phyloP scores from a whole-genome alignment of 92 coral and sea anemone genomes.

The Heliopora coerulea region DNA sequence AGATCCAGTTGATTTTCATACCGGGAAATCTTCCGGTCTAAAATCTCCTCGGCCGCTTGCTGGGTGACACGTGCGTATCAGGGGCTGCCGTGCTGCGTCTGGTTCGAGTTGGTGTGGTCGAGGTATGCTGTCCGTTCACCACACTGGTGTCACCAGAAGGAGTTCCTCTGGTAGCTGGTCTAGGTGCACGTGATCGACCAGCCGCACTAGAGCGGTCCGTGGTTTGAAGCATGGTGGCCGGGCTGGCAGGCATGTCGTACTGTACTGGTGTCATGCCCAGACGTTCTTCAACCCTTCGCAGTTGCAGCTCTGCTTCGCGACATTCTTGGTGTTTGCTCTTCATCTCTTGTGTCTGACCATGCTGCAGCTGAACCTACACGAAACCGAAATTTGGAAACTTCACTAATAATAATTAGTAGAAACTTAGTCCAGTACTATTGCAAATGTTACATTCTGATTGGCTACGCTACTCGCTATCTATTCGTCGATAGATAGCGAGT shows the following conservation, averaged over 20 bases:
- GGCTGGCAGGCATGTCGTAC: slow-evolving; percentile 99
- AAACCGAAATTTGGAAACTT: too few species aligned
- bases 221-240: slow-evolving; percentile 85
- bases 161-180: not conserved
- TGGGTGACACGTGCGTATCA: slow-evolving; percentile 34
- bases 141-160: not conserved
- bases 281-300: slow-evolving; percentile 91
- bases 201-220: not conserved
- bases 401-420: too few species aligned
- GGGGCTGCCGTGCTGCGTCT: slow-evolving; percentile 37
- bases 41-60: slow-evolving; percentile 27
- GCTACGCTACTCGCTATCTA: too few species aligned
- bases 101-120: slow-evolving; percentile 28
- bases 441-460: too few species aligned
- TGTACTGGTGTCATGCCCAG: slow-evolving; percentile 98
- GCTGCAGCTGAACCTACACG: slow-evolving; percentile 77
- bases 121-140: slow-evolving; percentile 12
- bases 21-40: not conserved
- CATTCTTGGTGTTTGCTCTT: slow-evolving; percentile 86
- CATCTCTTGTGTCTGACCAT: slow-evolving; percentile 95
- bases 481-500: too few species aligned
- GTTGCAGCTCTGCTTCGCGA: slow-evolving; percentile 92
- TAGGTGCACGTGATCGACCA: not conserved
- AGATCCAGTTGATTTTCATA: too few species aligned
- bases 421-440: too few species aligned